Base-by-base conservation (phyloP, 1,140 invertebrate genomes). In the Drosophila ohnishii region DNA sequence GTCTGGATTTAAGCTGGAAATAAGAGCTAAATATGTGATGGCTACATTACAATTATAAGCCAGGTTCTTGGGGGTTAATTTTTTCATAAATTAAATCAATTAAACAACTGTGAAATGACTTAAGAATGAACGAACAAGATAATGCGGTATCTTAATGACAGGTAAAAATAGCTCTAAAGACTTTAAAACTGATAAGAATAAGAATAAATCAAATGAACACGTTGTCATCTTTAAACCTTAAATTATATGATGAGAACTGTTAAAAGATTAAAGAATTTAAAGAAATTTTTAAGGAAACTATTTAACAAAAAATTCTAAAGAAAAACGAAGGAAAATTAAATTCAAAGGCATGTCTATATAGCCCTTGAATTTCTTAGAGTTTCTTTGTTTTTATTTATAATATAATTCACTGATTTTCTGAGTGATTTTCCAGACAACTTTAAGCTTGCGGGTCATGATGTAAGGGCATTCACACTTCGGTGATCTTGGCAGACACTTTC, bases 391-490 rank as follows among this genome's bases (percentile, higher is more conserved):
- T 22, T 56, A n/a, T 56, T 11, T 4, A 28, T 6, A 22, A 19
- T 11, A 19, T 11, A 28, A 22, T 19, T 32, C 7, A 4, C 8
- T 60, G 32, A n/a, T 50, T 50, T 50, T 48, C 16, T 30, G 5
- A 32, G 28, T 48, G 35, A 64, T 40, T 45, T 47, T 16, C 2
- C 25, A 16, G 19, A 8, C 6, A 25, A 19, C 32, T 51, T 4
- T 13, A 5, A 44, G n/a, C 47, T 13, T 65, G 47, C 32, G 2
- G 35, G 14, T 47, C 64, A 51, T 71, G 67, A 71, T 71, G 67
- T 71, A 71, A 71, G 67, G 67, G 67, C 67, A 71, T 71, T 71
- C 51, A 71, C 64, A 71, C 73, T 75, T 75, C 53, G 70, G 22
- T 69, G 65, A 69, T 66, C 65, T n/a, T 51, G 45, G 45, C 45